phyloP scores from a whole-genome alignment of 2,888 invertebrate genomes.

The Scaeva pyrastri region DNA sequence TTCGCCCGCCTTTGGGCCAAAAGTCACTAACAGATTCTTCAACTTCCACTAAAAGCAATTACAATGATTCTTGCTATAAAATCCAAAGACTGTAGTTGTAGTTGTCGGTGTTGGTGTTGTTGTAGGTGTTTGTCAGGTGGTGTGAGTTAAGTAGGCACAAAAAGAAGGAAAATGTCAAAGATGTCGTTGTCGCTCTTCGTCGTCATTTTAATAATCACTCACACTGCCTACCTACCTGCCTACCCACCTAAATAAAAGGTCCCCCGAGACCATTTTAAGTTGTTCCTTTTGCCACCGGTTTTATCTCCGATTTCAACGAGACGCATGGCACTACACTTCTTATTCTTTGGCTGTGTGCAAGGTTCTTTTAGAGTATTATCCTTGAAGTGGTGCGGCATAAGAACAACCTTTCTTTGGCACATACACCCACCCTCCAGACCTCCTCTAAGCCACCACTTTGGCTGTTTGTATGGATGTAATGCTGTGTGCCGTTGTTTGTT shows the following conservation, averaged over 20 bases:
- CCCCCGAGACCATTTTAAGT: slow-evolving; percentile 38
- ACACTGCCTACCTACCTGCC: background rate
- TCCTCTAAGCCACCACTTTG: background rate
- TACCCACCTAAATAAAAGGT: slow-evolving; percentile 13
- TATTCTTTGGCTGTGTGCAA: slow-evolving; percentile 10
- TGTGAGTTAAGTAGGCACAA: background rate
- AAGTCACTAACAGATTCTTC: slow-evolving; percentile 22
- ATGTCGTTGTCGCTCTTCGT: background rate
- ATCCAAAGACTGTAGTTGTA: background rate
- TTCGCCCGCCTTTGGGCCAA: slow-evolving; percentile 26
- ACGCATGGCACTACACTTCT: slow-evolving; percentile 10
- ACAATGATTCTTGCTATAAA: slow-evolving; percentile 26
- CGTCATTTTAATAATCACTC: slow-evolving; percentile 37
- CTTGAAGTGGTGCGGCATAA: slow-evolving; percentile 5
- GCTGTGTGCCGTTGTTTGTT: background rate
- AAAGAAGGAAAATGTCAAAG: slow-evolving; percentile 6
- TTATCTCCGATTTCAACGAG: slow-evolving; percentile 28
- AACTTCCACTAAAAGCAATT: slow-evolving; percentile 12
- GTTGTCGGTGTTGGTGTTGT: too few species aligned
- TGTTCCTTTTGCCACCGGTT: slow-evolving; percentile 24
- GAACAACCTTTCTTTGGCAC: slow-evolving; percentile 21
- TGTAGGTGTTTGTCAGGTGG: too few species aligned
- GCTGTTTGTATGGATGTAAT: background rate
- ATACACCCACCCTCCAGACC: background rate
- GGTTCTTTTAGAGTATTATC: slow-evolving; percentile 18